A percentile compares a stretch with the other conserved stretches of the same genome.
phyloP scores from a whole-genome alignment of 1,140 invertebrate species.

The Anthonomus grandis region DNA sequence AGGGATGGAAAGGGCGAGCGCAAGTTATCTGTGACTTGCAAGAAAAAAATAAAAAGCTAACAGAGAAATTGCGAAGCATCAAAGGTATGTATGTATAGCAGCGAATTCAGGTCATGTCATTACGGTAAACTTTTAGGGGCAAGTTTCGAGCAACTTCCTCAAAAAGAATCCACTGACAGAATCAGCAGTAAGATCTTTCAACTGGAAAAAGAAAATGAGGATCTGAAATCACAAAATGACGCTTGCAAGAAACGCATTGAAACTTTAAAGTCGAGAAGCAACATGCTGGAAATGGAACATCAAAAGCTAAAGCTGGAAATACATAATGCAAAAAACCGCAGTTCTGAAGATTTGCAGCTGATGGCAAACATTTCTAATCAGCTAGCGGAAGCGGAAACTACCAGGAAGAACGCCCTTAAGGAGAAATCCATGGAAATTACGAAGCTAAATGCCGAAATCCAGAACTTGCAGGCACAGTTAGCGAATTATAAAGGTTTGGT shows the following conservation, averaged over 20 bases:
- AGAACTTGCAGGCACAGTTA: constrained; percentile 11
- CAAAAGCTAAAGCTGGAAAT: constrained; percentile 50
- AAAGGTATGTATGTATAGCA: constrained; percentile 33
- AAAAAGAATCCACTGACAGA: too few relatives aligned
- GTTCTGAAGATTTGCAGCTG: neutral
- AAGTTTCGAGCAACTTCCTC: too few relatives aligned
- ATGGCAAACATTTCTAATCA: constrained; percentile 10
- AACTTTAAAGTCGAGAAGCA: constrained; percentile 54
- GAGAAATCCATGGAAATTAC: constrained; percentile 11
- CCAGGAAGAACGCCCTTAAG: constrained; percentile 43
- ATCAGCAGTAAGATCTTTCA: constrained; percentile 16
- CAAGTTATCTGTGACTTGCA: constrained; percentile 66
- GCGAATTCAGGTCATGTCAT: constrained; percentile 12
- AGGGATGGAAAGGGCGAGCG: constrained; percentile 64
- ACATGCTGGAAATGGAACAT: constrained; percentile 56
- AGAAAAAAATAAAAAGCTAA: constrained; percentile 61
- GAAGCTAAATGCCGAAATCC: constrained; percentile 6
- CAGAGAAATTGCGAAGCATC: constrained; percentile 52
- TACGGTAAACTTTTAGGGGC: neutral
- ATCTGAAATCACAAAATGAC: constrained; percentile 45
- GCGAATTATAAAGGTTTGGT: constrained; percentile 20
- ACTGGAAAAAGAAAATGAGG: constrained; percentile 51
- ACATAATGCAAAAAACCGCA: neutral
- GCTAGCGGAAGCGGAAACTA: constrained; percentile 57
- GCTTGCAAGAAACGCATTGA: constrained; percentile 58